Conservation (phyloP, 2,888 invertebrate genomes). For the Stenotaenia linearis region DNA sequence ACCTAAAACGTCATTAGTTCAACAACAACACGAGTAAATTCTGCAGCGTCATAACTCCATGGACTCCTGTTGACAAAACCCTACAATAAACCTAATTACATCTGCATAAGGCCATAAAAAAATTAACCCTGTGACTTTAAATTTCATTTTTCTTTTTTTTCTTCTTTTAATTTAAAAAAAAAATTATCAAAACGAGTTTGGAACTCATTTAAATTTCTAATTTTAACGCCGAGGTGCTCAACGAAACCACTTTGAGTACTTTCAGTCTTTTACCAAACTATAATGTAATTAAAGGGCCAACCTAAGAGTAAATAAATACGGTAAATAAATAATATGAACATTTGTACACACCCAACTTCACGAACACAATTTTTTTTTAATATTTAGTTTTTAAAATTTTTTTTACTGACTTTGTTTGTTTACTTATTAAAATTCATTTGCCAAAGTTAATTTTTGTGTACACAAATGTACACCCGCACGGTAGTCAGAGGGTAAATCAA, state of each 20-base stretch:
- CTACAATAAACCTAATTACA: neutral
- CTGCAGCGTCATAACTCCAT: neutral
- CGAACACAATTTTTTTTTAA: no score
- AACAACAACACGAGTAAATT: neutral
- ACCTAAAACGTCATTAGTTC: neutral
- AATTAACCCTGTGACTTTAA: neutral
- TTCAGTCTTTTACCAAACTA: neutral
- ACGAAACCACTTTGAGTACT: neutral
- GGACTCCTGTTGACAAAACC: neutral
- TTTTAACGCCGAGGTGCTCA: neutral
- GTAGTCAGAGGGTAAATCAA: neutral
- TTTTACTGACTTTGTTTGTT: no score
- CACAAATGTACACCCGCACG: no score
- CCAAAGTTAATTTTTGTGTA: no score
- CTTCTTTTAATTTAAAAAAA: neutral
- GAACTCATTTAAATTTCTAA: neutral
- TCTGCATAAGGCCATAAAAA: neutral
- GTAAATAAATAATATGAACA: no score
- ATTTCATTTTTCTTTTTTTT: neutral
- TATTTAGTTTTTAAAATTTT: no score
- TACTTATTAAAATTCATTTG: no score
- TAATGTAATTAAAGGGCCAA: neutral
- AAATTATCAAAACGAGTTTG: neutral
- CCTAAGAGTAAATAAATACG: neutral
- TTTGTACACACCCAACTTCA: no score